Percentiles rank a stretch among this genome's conserved stretches.
phyloP scores from a whole-genome alignment of 2,888 invertebrate genomes.

The Scelioninae gen. 2 region DNA sequence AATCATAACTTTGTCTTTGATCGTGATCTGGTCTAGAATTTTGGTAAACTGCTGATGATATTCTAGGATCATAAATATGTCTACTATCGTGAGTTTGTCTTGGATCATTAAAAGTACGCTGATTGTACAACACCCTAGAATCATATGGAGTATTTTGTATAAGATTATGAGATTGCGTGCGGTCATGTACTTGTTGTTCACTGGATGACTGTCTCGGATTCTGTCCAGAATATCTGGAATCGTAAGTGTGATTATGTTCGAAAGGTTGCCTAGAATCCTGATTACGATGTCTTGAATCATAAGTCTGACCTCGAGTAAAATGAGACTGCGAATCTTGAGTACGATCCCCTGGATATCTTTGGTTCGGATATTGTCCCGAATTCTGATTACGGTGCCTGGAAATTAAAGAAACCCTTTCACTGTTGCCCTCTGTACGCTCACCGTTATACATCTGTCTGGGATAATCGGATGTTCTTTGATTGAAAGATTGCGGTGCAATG shows the following conservation, averaged over 20 bases:
- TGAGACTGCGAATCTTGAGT: too few species aligned
- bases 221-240: neutral
- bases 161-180: too few species aligned
- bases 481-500: too few species aligned
- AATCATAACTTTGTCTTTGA: too few species aligned
- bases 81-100: neutral
- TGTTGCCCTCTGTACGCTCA: too few species aligned
- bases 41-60: neutral
- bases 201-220: too few species aligned
- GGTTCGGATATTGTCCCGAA: neutral
- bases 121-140: too few species aligned
- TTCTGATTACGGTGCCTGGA: too few species aligned
- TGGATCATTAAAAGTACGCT: neutral
- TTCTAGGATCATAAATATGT: neutral
- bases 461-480: too few species aligned
- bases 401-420: too few species aligned
- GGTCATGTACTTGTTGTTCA: neutral
- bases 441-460: too few species aligned
- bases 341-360: slow-evolving; percentile 8
- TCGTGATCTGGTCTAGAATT: neutral
- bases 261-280: slow-evolving; percentile 14
- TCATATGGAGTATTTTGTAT: too few species aligned
- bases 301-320: slow-evolving; percentile 6
- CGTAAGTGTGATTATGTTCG: neutral
- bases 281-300: slow-evolving; percentile 13